A percentile compares a stretch with the other conserved stretches of the same genome.
Conservation (phyloP, 92 coral and sea anemone genomes). For the Zoanthus sansibaricus region DNA sequence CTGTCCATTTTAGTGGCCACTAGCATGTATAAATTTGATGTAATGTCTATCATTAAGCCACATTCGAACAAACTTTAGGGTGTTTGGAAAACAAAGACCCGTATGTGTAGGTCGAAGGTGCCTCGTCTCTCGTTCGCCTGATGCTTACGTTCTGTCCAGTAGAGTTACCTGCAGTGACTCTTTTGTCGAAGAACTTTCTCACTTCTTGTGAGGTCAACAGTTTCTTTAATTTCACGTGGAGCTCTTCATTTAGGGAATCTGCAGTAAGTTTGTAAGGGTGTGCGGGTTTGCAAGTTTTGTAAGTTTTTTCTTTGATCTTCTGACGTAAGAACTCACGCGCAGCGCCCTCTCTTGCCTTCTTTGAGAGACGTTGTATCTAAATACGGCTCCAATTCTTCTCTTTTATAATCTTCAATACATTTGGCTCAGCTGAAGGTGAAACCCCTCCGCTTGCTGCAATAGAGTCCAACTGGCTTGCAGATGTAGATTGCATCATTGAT, state of each 20-base stretch:
- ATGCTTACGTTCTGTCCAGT: no score
- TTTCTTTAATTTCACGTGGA: constrained; percentile 37
- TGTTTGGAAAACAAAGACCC: no score
- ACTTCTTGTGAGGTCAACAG: constrained; percentile 31
- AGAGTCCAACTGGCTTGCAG: background rate
- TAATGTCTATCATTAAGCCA: no score
- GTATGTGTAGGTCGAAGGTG: no score
- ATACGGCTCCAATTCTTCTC: constrained; percentile 20
- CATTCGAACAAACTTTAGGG: no score
- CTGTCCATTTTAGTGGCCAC: no score
- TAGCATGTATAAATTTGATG: no score
- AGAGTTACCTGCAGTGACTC: background rate
- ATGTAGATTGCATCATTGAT: background rate
- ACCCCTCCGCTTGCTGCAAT: background rate
- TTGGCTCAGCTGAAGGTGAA: background rate
- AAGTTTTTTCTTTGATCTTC: background rate
- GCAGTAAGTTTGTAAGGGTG: constrained; percentile 19
- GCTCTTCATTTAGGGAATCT: background rate
- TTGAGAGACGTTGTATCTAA: constrained; percentile 17
- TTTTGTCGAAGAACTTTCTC: constrained; percentile 49
- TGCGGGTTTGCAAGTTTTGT: background rate
- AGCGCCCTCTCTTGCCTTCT: constrained; percentile 20
- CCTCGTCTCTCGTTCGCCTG: no score
- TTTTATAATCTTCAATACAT: background rate
- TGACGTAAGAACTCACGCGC: background rate